Base-by-base conservation (phyloP, 35 echinoderm and acorn worm species). In the Acanthaster planci region DNA sequence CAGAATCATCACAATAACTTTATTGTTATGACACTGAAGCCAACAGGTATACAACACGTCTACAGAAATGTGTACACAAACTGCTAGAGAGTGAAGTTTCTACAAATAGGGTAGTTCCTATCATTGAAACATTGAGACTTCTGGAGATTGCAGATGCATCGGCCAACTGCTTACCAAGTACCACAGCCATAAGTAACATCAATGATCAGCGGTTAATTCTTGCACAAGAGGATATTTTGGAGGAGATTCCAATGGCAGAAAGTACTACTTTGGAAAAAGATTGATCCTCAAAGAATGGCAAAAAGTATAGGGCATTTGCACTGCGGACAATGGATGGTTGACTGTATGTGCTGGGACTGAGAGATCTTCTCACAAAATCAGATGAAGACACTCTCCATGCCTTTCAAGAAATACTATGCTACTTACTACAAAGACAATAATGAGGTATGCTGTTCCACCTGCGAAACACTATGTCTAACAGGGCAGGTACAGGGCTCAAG, bases 181-280 rank as follows among this genome's bases (percentile, higher is more conserved):
- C 37, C 0, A 1, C 0, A 29, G 83, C 87, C 2, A 14, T 89
- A 0, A 6, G 57, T 7, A 83, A 76, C 37, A 53, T 42, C 5
- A 88, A 88, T 53, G 68, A 76, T 0, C 54, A 83, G 64, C 14
- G 80, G 36, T 38, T 60, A 18, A 17, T 68, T 7, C 32, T 84
- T 76, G 79, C 87, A 0, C 79, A 84, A 60, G 55, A 67, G 2
- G 79, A 89, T 76, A 67, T 89, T 7, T 55, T 79, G 18, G 79
- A 84, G 31, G 87, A 89, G 3, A 0, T 89, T 2, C n/a, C 35
- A 7, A 15, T 12, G 5, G 42, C 51, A 1, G 8, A 40, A 38
- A 3, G 58, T 57, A 89, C 87, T 39, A 89, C 87, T 0, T 18
- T 89, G 0, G 79, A 89, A 75, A 89, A 79, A 35, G 87, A 89